phyloP scores from a whole-genome alignment of 2,797 vertebrate genomes.

The Pseudochirops cupreus region DNA sequence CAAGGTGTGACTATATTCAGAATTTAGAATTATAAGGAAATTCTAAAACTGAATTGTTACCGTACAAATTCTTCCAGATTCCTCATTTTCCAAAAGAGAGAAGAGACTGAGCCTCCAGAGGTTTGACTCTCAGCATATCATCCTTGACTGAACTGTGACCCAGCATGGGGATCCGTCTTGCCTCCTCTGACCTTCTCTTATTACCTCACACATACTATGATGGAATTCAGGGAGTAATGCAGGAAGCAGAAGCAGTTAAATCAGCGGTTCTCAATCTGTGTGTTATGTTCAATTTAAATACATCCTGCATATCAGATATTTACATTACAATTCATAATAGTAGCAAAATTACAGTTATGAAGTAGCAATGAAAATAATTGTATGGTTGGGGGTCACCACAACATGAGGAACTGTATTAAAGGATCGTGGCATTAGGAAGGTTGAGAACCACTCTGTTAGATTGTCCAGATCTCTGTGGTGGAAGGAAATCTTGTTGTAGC shows the following conservation, averaged over 20 bases:
- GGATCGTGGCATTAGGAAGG: no score
- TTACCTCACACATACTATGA: not conserved
- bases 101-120: not conserved
- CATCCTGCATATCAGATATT: no score
- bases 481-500: slow-evolving; percentile 45
- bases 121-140: not conserved
- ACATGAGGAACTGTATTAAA: no score
- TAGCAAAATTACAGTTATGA: no score
- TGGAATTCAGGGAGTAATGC: slow-evolving; percentile 1
- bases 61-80: not conserved
- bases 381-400: no score
- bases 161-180: not conserved
- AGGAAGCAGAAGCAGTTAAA: slow-evolving; percentile 35
- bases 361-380: no score
- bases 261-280: no score
- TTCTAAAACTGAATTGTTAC: not conserved
- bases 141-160: not conserved
- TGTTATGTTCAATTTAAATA: no score
- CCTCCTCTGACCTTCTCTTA: not conserved
- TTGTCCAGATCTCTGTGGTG: slow-evolving; percentile 50
- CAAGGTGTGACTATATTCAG: not conserved
- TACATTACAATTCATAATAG: no score
- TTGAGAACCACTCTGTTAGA: not conserved
- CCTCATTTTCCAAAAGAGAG: not conserved
- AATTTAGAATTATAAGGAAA: not conserved